Evolutionary conservation across 2,113 vertebrate genomes (phyloP).

Genomic region (Aspidoscelis tigris): DNA sequence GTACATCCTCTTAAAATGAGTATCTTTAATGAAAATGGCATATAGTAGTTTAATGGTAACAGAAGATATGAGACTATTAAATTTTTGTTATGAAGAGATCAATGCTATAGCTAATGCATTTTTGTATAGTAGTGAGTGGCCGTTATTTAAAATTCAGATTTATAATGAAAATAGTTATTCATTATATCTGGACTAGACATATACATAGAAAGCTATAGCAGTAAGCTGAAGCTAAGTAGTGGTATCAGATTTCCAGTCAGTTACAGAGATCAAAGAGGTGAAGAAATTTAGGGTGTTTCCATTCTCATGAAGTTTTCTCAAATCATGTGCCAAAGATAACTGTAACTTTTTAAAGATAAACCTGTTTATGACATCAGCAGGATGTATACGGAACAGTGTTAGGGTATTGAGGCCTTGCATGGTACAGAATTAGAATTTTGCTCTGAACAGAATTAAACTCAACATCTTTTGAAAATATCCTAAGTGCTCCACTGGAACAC

Average conservation of each 20-base stretch:
- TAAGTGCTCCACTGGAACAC: too few relatives aligned
- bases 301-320: constrained; percentile 14
- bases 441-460: too few relatives aligned
- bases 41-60: constrained; percentile 6
- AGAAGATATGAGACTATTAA: not conserved
- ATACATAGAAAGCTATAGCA: constrained; percentile 23
- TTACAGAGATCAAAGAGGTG: constrained; percentile 41
- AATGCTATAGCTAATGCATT: not conserved
- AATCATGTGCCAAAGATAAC: constrained; percentile 1
- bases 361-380: not conserved
- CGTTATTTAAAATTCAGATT: not conserved
- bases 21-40: constrained; percentile 4
- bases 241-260: constrained; percentile 20
- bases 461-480: too few relatives aligned
- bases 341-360: not conserved
- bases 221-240: constrained; percentile 32
- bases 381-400: too few relatives aligned
- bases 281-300: constrained; percentile 12
- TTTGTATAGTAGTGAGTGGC: constrained; percentile 9
- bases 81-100: constrained; percentile 10
- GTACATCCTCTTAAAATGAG: not conserved
- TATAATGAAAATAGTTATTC: constrained; percentile 24
- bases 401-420: too few relatives aligned
- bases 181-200: constrained; percentile 13
- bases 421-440: too few relatives aligned